Base-by-base conservation (phyloP, 2,888 invertebrate species). In the Diloba caeruleocephala region DNA sequence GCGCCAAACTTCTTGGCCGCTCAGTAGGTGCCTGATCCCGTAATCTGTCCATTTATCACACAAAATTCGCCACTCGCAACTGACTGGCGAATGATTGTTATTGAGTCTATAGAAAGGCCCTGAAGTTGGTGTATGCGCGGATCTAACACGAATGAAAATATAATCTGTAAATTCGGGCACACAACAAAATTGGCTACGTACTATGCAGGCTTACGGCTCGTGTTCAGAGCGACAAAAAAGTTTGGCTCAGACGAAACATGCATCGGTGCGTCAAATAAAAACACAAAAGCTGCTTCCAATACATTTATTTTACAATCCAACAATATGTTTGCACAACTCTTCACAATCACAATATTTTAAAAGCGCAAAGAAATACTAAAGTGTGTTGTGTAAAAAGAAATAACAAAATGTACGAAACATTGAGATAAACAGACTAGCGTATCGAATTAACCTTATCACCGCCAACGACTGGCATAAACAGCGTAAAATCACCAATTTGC, bases 221-320 rank as follows among this genome's bases (percentile, higher is more conserved):
- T n/a, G n/a, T n/a, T n/a, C n/a, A n/a, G 33, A 44, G 12, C 14
- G 7, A n/a, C 23, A 31, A 34, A 34, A 48, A 7, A 23, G 8
- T 1, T 38, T 51, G 54, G 51, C 46, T 13, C 52, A 49, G 62
- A 45, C 50, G 54, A 44, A 26, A 31, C 56, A 63, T 76, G 76
- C 59, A 67, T 46, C 64, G 79, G 77, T 74, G 74, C 64, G 73
- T 81, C 81, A 86, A 85, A 85, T 87, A 85, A 88, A 88, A 88
- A 85, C 49, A 78, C 82, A 80, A 74, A 90, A 90, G 85, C 86
- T 81, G 84, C 80, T 87, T 84, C 83, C 78, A 88, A 87, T 84
- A 87, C 84, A 85, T 89, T 88, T 90, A 88, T 88, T 88, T 66
- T 57, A 75, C 68, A 79, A 50, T 55, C 12, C 17, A 58, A 63